A percentile compares a stretch with the other conserved stretches of the same genome.
These are phyloP conservation scores for Octodon degus DNA, from an alignment of 2,113 vertebrate species.

Conservation along the genomic window DNA sequence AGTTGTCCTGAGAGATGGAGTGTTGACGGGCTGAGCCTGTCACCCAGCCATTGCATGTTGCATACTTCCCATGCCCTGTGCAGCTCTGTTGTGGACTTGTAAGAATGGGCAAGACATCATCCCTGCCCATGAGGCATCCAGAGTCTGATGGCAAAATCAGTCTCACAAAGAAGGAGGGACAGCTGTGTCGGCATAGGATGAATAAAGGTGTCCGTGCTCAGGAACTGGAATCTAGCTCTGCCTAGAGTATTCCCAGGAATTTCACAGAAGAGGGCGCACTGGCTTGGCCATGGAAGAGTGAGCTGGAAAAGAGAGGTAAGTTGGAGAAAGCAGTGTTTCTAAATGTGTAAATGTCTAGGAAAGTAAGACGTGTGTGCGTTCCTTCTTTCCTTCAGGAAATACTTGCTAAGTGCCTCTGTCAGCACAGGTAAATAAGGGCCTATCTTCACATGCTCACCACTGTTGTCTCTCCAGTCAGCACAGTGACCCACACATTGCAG, in stretches of 20 bases:
- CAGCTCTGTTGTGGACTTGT: background rate
- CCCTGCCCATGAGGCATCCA: background rate
- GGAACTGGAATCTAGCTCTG: background rate
- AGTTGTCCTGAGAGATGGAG: background rate
- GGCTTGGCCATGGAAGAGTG: background rate
- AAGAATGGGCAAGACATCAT: background rate
- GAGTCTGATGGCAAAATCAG: background rate
- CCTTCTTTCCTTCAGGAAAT: slow-evolving; percentile 5
- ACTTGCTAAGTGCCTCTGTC: background rate
- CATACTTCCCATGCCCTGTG: background rate
- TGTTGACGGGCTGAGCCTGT: background rate
- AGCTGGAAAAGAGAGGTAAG: background rate
- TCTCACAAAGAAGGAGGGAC: background rate
- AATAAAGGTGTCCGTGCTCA: background rate
- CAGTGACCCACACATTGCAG: background rate
- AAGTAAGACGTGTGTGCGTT: background rate
- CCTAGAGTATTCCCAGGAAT: background rate
- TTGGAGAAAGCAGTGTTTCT: background rate
- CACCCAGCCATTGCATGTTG: background rate
- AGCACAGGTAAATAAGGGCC: slow-evolving; percentile 4
- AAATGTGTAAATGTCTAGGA: background rate
- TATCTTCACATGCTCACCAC: background rate
- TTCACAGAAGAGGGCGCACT: background rate
- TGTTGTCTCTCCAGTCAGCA: background rate
- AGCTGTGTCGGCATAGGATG: background rate